A percentile compares a stretch with the other conserved stretches of the same genome.
phyloP scores from a whole-genome alignment of 2,113 vertebrate species.

The Callipepla californica region DNA sequence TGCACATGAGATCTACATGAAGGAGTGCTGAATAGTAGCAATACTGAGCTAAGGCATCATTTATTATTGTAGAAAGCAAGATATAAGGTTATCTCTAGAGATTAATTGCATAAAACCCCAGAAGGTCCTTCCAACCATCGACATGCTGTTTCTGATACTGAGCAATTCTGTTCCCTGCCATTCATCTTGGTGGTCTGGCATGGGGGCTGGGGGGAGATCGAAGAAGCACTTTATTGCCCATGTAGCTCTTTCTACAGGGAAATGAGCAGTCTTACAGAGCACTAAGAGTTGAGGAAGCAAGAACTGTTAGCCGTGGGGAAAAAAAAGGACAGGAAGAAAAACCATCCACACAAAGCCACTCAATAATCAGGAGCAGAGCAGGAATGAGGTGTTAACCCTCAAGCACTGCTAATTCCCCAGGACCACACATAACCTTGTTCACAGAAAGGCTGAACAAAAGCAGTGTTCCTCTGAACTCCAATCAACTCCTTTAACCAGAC shows the following conservation, averaged over 20 bases:
- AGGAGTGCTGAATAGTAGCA: not conserved
- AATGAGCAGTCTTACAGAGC: not conserved
- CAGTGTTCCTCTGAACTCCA: conserved; percentile 22
- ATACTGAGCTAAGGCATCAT: not conserved
- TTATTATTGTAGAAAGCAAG: not conserved
- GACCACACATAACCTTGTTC: not conserved
- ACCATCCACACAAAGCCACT: not conserved
- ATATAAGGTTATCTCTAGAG: not conserved
- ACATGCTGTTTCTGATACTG: not conserved
- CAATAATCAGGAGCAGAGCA: not conserved
- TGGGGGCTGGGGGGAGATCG: too few relatives aligned
- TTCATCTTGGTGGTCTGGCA: not conserved
- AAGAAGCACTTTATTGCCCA: not conserved
- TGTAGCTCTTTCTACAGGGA: not conserved
- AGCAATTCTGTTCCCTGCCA: not conserved
- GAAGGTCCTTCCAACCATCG: not conserved
- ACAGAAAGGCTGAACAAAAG: conserved; percentile 9
- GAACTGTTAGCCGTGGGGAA: not conserved
- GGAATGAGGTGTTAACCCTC: not conserved
- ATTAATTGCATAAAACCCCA: not conserved
- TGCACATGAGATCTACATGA: not conserved
- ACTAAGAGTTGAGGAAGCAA: not conserved
- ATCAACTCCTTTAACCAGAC: conserved; percentile 46
- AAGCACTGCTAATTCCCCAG: not conserved
- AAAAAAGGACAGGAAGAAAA: not conserved